Percentiles rank a stretch among this genome's conserved stretches.
Conservation (phyloP, 2,888 invertebrate species). For the Drosophila niveifrons region DNA sequence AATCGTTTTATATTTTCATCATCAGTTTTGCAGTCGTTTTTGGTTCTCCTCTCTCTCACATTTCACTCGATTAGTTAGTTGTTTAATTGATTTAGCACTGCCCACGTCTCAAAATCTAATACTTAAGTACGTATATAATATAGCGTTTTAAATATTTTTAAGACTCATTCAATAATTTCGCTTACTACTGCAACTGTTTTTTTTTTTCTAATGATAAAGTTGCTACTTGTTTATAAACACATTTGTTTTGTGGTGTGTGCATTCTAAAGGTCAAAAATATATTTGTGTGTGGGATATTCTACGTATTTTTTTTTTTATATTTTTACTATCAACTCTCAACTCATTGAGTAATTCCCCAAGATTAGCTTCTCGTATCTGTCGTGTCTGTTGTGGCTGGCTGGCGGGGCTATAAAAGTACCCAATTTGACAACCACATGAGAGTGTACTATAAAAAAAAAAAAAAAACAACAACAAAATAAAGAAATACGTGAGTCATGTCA, state of each 20-base stretch:
- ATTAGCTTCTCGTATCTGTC: background rate
- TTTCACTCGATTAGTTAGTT: constrained; percentile 5
- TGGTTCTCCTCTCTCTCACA: background rate
- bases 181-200: background rate
- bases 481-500: constrained; percentile 39
- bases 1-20: constrained; percentile 11
- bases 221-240: background rate
- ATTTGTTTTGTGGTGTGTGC: background rate
- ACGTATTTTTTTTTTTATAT: background rate
- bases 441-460: background rate
- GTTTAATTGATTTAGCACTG: background rate
- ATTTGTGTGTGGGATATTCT: too few species aligned
- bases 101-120: background rate
- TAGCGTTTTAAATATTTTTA: background rate
- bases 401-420: background rate
- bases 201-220: background rate
- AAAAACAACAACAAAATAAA: too few species aligned
- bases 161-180: too few species aligned
- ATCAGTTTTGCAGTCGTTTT: background rate
- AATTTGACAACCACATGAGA: constrained; percentile 18
- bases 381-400: background rate
- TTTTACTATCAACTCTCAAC: background rate
- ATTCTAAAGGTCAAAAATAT: background rate
- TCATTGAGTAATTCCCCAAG: background rate
- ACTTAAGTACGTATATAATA: constrained; percentile 5